Evolutionary conservation across 2,888 invertebrate species (phyloP), one percentile per base, ranked within the genome.

Genomic region (Dorcus hopei): DNA sequence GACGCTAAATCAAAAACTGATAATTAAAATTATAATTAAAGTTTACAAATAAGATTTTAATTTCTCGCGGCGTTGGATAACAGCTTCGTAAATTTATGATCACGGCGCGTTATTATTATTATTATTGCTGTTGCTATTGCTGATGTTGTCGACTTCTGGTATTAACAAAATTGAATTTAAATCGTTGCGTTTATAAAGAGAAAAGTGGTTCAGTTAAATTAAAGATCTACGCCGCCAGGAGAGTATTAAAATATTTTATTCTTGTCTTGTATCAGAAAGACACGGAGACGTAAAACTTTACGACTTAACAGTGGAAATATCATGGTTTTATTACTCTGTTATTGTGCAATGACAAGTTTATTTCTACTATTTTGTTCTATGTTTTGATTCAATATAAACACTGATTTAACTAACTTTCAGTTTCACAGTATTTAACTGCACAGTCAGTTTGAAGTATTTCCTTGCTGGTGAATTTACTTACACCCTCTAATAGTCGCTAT

Each of bases 221-320:
- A 51, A 51, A 40, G 51, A 51, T 51, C 51, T 51, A 6, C 38
- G 51, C 38, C 19, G 40, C 40, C 19, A 40, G 14, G 51, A 51
- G 19, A n/a, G 23, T 33, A 19, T 51, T 51, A 51, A 47, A 51
- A 39, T 49, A 49, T 49, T 51, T 51, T 51, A 51, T 51, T 51
- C 40, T 19, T 38, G 38, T 19, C 26, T 5, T 6, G 26, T 7
- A 33, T 33, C 26, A 33, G 48, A 42, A 33, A 49, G 33, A 42
- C 40, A 40, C 38, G 52, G 54, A 55, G 52, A 43, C 53, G 54
- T 58, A 58, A 57, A 59, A 62, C 54, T 70, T 71, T 71, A 70
- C 68, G 70, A 68, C 65, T 65, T 65, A 68, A 68, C 70, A 71
- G 70, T 70, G 69, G 70, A 70, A 72, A 70, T 70, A 69, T 70